phyloP scores from a whole-genome alignment of 1,140 invertebrate species.

The Caenorhabditis tropicalis region DNA sequence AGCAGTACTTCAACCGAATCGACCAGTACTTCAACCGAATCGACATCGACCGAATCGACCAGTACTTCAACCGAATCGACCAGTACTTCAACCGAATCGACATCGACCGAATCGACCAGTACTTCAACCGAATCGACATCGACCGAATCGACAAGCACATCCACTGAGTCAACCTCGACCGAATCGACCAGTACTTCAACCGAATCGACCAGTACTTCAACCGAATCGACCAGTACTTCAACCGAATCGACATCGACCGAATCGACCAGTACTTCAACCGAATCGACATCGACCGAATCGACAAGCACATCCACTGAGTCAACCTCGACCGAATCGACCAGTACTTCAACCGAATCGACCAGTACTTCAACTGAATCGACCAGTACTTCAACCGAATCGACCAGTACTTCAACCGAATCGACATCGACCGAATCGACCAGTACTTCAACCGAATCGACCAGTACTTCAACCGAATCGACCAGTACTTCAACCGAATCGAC shows the following conservation, averaged over 20 bases:
- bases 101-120: background rate
- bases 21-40: background rate
- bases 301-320: background rate
- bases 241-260: background rate
- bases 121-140: background rate
- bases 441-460: background rate
- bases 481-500: conserved; percentile 1
- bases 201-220: background rate
- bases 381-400: background rate
- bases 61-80: background rate
- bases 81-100: background rate
- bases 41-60: background rate
- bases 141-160: background rate
- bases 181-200: background rate
- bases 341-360: background rate
- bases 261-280: background rate
- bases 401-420: background rate
- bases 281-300: background rate
- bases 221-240: background rate
- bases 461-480: background rate
- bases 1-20: background rate
- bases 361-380: background rate
- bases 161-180: background rate
- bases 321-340: background rate
- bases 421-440: background rate